These are phyloP conservation scores for Wiebesia pumilae DNA, from an alignment of 1,140 invertebrate genomes.

Conservation along the genomic window DNA sequence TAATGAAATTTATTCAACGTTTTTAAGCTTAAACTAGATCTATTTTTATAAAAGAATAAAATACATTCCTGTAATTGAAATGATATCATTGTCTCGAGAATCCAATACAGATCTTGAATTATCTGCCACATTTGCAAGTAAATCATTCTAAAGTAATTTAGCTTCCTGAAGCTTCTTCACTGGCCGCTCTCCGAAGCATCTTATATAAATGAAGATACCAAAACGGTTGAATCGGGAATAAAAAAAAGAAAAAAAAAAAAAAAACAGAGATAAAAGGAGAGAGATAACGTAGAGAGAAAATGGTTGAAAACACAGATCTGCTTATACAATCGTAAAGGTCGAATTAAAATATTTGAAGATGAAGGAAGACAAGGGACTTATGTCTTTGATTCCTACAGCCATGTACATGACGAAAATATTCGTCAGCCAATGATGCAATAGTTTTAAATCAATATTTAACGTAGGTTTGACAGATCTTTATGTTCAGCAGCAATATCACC, in stretches of 20 bases:
- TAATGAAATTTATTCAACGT: not conserved
- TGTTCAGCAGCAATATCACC: conserved; percentile 67
- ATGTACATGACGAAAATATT: not conserved
- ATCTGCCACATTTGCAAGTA: conserved; percentile 57
- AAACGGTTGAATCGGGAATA: not conserved
- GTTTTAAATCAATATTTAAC: not conserved
- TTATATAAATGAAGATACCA: not conserved
- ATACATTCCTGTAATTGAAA: not conserved
- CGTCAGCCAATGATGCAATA: conserved; percentile 32
- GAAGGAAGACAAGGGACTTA: not conserved
- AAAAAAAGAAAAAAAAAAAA: not conserved
- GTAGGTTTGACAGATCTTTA: not conserved
- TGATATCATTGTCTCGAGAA: conserved; percentile 1
- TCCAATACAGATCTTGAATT: conserved; percentile 21
- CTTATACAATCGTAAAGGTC: not conserved
- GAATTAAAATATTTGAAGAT: not conserved
- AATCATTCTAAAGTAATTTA: conserved; percentile 47
- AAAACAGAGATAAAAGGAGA: not conserved
- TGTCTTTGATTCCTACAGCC: not conserved
- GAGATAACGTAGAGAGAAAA: conserved; percentile 57
- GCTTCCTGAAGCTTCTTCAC: conserved; percentile 42
- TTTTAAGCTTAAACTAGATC: not conserved
- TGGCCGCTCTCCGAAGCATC: not conserved
- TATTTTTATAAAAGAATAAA: no score
- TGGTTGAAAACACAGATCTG: not conserved